Conservation (phyloP, 1,140 invertebrate species). For the Wasmannia auropunctata region DNA sequence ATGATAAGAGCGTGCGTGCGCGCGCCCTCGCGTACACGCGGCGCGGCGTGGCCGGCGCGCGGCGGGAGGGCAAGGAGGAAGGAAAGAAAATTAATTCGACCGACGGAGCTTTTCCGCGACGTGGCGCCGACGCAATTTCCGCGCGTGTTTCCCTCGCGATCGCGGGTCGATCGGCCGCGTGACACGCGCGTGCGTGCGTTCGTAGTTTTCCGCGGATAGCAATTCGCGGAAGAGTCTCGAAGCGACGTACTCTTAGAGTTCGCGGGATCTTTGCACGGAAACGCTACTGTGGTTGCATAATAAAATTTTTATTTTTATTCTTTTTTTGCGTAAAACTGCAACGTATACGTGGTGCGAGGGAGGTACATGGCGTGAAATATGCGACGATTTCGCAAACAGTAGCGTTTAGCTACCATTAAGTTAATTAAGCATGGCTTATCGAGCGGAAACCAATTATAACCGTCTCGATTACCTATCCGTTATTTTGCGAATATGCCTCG, state of each 20-base stretch:
- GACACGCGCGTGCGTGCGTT: not conserved
- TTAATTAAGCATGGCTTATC: not conserved
- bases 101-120: slow-evolving; percentile 51
- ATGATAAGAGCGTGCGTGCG: not conserved
- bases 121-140: slow-evolving; percentile 53
- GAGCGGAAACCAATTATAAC: not conserved
- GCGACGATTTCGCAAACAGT: not conserved
- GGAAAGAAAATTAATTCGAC: not conserved
- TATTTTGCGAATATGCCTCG: not conserved
- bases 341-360: not conserved
- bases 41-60: not conserved
- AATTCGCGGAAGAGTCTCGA: not conserved
- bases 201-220: slow-evolving; percentile 7
- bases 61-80: not conserved
- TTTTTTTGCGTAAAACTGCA: not conserved
- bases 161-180: not conserved
- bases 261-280: not conserved
- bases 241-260: not conserved
- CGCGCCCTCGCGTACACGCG: not conserved
- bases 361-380: not conserved
- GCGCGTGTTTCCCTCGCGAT: slow-evolving; percentile 30
- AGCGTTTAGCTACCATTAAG: not conserved
- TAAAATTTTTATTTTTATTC: not conserved
- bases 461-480: not conserved
- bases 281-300: not conserved